Base-by-base conservation (phyloP, 2,888 invertebrate species). In the Epinotia brunnichana region DNA sequence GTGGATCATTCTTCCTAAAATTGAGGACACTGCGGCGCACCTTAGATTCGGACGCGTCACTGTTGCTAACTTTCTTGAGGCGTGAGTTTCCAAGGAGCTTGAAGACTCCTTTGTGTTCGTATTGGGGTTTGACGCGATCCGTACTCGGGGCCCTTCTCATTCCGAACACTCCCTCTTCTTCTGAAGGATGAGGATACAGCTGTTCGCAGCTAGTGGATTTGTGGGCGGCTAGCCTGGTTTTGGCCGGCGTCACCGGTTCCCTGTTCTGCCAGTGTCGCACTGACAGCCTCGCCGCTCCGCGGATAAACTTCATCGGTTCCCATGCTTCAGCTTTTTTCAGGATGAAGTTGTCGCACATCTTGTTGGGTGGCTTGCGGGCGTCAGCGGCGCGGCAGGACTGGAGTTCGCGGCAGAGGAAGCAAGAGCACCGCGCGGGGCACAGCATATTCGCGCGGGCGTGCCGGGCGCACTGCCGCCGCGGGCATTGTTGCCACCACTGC, bases 341-440 rank as follows among this genome's bases (percentile, higher is more conserved):
- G 75, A 95, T 95, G 81, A 94, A 94, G 79, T 94, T 93, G 79
- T 92, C 92, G 76, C 90, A 85, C 90, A 90, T 90, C 84, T 87
- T 90, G 79, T 83, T 83, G 76, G 85, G 91, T 62, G 89, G 91
- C 85, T 90, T 92, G 77, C 91, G 86, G 64, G 90, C 87, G 78
- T 92, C 92, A 17, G 92, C 91, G 76, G 94, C 94, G 77, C 94
- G 94, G 84, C 94, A 95, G 79, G 94, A 95, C 80, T 94, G 95
- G 80, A 96, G 89, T 86, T 96, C 96, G 77, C 96, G 94, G 87
- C 97, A 97, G 83, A 97, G 93, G 83, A 95, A 95, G 90, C 97
- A 97, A 80, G 94, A 94, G 88, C 97, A 97, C 81, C 96, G 95
- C 93, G 95, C 94, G 82, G 94, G 94, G 91, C 96, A 96, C 92